Evolutionary conservation across 1,140 invertebrate species (phyloP).

Genomic region (Octopus sinensis): DNA sequence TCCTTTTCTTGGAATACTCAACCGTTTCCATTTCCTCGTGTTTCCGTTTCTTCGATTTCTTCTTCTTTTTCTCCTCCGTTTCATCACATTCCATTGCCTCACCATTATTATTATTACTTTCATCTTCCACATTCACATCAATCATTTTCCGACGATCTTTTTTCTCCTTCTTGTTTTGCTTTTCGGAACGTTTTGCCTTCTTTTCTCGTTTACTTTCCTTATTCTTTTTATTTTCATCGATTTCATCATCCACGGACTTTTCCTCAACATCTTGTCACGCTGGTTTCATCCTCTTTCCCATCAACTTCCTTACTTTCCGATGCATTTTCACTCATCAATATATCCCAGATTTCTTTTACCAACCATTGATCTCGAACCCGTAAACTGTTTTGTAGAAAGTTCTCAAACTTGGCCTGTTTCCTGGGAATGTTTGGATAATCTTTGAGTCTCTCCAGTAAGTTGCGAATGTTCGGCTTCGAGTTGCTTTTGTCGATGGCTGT

Average conservation of each 20-base stretch:
- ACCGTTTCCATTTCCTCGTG: background rate
- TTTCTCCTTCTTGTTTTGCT: background rate
- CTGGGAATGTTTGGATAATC: slow-evolving; percentile 85
- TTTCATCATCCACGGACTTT: background rate
- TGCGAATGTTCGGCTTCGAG: slow-evolving; percentile 61
- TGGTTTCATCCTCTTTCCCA: background rate
- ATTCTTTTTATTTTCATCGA: background rate
- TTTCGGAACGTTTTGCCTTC: background rate
- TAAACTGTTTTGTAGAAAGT: background rate
- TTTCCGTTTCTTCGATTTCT: background rate
- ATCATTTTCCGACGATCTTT: background rate
- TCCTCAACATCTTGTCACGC: background rate
- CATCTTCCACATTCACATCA: background rate
- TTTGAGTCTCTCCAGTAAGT: slow-evolving; percentile 70
- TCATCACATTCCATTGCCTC: background rate
- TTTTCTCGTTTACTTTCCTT: background rate
- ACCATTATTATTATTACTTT: background rate
- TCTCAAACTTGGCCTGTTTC: slow-evolving; percentile 80
- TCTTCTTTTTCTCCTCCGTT: background rate
- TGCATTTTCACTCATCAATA: background rate
- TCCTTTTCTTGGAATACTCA: background rate
- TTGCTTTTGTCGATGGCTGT: slow-evolving; percentile 68
- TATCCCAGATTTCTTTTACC: background rate
- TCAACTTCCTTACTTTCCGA: background rate
- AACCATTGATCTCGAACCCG: background rate